Evolutionary conservation across 2,113 vertebrate species (phyloP).

Genomic region (Notiomystis cincta): DNA sequence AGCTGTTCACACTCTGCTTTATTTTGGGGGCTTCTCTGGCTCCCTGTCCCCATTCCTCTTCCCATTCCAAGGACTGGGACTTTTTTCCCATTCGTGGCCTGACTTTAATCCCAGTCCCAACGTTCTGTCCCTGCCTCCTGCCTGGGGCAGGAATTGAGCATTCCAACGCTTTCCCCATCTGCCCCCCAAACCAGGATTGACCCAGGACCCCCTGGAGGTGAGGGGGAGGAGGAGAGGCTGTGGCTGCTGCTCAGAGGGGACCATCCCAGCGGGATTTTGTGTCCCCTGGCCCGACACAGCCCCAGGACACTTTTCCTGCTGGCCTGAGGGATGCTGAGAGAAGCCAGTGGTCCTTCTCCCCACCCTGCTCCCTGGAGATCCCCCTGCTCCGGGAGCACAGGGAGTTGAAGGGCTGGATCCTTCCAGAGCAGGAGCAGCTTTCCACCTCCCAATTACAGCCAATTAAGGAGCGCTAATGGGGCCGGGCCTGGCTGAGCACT

Average conservation of each 20-base stretch:
- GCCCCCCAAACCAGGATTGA: constrained; percentile 83
- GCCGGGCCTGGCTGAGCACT: constrained; percentile 73
- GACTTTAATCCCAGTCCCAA: constrained; percentile 69
- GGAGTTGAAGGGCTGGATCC: constrained; percentile 49
- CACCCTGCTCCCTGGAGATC: neutral
- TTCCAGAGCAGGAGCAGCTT: constrained; percentile 45
- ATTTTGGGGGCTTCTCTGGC: neutral
- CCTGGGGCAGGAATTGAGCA: constrained; percentile 74
- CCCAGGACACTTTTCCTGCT: neutral
- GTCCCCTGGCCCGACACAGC: constrained; percentile 70
- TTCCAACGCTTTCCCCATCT: constrained; percentile 77
- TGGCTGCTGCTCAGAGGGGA: constrained; percentile 68
- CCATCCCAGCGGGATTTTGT: constrained; percentile 48
- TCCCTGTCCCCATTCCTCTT: neutral
- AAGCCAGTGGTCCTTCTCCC: constrained; percentile 44
- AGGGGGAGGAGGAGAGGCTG: constrained; percentile 72
- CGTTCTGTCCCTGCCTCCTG: constrained; percentile 74
- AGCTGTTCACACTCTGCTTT: neutral
- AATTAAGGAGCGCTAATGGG: constrained; percentile 77
- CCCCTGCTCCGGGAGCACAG: neutral
- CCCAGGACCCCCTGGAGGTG: constrained; percentile 72
- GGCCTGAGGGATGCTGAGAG: constrained; percentile 65
- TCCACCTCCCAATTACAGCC: constrained; percentile 75
- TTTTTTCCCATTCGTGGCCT: neutral
- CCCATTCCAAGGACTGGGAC: neutral